A percentile compares a stretch with the other conserved stretches of the same genome.
Evolutionary conservation across 2,888 invertebrate genomes (phyloP).

Genomic region (Macrophya annulata): DNA sequence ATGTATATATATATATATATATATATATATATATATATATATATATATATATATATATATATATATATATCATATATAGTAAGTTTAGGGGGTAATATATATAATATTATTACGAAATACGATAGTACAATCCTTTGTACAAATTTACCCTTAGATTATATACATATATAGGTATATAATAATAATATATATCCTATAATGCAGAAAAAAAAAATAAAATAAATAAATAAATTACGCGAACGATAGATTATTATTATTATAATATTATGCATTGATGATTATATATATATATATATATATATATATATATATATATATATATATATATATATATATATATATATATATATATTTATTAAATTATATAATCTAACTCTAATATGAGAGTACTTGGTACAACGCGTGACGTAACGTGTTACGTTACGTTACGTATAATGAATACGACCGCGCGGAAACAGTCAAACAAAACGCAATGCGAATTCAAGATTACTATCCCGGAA

Average conservation of each 20-base stretch:
- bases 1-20: not conserved
- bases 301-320: too few species aligned
- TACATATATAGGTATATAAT: not conserved
- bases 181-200: not conserved
- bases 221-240: not conserved
- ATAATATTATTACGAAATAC: conserved; percentile 1
- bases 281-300: too few species aligned
- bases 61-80: conserved; percentile 76
- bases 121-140: conserved; percentile 51
- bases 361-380: conserved; percentile 4
- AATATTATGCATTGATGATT: not conserved
- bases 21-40: conserved; percentile 9
- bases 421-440: conserved; percentile 3
- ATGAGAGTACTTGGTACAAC: conserved; percentile 8
- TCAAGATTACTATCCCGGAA: not conserved
- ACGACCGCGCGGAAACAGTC: not conserved
- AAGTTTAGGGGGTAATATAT: conserved; percentile 61
- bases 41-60: conserved; percentile 55
- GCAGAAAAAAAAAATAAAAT: not conserved
- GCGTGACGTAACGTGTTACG: conserved; percentile 3
- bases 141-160: conserved; percentile 36
- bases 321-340: too few species aligned
- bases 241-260: conserved; percentile 1
- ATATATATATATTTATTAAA: not conserved
- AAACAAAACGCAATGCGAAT: conserved; percentile 10